Percentiles rank a stretch among this genome's conserved stretches.
Conservation (phyloP, 23 tunicate species). For the Styela plicata region DNA sequence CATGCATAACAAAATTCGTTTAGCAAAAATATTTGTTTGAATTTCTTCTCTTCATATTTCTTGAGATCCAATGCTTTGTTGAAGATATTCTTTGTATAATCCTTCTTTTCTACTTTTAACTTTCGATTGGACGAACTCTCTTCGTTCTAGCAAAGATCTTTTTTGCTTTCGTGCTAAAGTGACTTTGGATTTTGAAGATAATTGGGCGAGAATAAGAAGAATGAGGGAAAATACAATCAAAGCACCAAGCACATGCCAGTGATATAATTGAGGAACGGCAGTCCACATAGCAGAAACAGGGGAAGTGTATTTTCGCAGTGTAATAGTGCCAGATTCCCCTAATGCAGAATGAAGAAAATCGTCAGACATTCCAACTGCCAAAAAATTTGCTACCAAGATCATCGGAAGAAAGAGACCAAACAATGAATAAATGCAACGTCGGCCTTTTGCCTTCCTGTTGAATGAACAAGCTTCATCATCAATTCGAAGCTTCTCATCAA, state of each 20-base stretch:
- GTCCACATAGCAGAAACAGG: constrained; percentile 66
- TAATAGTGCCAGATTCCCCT: constrained; percentile 37
- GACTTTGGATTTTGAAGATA: constrained; percentile 41
- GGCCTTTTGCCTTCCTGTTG: constrained; percentile 60
- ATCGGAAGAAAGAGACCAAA: constrained; percentile 49
- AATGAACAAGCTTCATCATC: constrained; percentile 61
- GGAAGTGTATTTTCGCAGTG: constrained; percentile 52
- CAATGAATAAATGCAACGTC: constrained; percentile 39
- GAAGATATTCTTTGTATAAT: constrained; percentile 82
- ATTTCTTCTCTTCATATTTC: constrained; percentile 69
- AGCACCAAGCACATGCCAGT: constrained; percentile 41
- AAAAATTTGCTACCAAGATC: constrained; percentile 50
- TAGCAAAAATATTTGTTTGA: not conserved
- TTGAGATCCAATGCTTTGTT: constrained; percentile 81
- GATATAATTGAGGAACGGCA: constrained; percentile 42
- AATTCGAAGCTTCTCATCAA: constrained; percentile 26
- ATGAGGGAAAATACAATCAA: constrained; percentile 43
- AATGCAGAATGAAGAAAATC: constrained; percentile 37
- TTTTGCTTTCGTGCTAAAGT: constrained; percentile 64
- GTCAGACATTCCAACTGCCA: constrained; percentile 46
- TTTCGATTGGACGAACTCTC: constrained; percentile 63
- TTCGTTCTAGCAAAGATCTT: constrained; percentile 42
- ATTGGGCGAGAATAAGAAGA: constrained; percentile 51
- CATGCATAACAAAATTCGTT: not conserved
- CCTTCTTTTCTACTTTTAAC: constrained; percentile 73